Evolutionary conservation across 2,888 invertebrate species (phyloP).

Genomic region (Mechanitis mazaeus): DNA sequence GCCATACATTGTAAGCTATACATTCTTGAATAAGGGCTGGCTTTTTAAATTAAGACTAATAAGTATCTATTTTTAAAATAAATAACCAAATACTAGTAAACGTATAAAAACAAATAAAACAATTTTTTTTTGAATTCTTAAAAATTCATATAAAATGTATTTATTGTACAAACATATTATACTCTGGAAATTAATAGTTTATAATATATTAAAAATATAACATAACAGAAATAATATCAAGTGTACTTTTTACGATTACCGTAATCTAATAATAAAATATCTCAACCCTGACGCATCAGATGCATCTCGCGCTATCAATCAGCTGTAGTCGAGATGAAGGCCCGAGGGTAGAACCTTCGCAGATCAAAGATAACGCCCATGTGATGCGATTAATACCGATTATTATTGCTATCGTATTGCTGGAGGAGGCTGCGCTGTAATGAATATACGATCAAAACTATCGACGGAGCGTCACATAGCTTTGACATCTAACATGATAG

Average conservation of each 20-base stretch:
- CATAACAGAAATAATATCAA: not conserved
- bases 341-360: slow-evolving; percentile 42
- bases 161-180: too few species aligned
- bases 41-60: slow-evolving; percentile 4
- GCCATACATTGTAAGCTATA: slow-evolving; percentile 29
- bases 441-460: too few species aligned
- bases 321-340: slow-evolving; percentile 33
- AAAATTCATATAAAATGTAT: too few species aligned
- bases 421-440: not conserved
- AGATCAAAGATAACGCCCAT: slow-evolving; percentile 38
- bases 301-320: slow-evolving; percentile 43
- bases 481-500: too few species aligned
- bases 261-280: slow-evolving; percentile 3
- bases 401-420: slow-evolving; percentile 15
- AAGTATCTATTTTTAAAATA: slow-evolving; percentile 2
- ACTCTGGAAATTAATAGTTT: not conserved
- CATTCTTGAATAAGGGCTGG: slow-evolving; percentile 29
- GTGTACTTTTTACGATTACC: not conserved
- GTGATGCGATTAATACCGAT: slow-evolving; percentile 34
- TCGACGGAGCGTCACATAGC: too few species aligned
- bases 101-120: too few species aligned
- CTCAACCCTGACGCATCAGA: slow-evolving; percentile 24
- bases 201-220: not conserved
- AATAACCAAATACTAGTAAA: too few species aligned
- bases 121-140: too few species aligned